phyloP scores from a whole-genome alignment of 2,888 invertebrate species.

The Chrysomela aeneicollis region DNA sequence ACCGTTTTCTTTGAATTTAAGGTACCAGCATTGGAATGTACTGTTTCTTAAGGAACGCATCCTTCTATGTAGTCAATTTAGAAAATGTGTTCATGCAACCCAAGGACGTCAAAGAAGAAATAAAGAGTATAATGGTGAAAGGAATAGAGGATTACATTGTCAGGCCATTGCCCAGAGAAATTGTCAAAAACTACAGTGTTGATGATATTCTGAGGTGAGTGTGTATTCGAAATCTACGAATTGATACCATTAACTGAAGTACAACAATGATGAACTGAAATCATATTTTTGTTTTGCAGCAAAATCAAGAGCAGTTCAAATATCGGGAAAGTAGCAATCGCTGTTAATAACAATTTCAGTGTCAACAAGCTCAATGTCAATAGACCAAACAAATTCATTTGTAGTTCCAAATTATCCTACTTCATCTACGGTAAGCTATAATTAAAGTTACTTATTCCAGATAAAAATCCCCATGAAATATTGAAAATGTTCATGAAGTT shows the following conservation, averaged over 20 bases:
- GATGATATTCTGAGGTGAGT: slow-evolving; percentile 72
- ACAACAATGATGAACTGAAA: too few relatives aligned
- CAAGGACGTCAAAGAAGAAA: slow-evolving; percentile 64
- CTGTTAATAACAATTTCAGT: slow-evolving; percentile 50
- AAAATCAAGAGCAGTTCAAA: slow-evolving; percentile 49
- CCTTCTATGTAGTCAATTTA: slow-evolving; percentile 79
- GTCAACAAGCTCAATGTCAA: slow-evolving; percentile 55
- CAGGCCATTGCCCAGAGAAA: slow-evolving; percentile 71
- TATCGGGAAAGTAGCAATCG: slow-evolving; percentile 56
- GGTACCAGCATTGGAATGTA: slow-evolving; percentile 69
- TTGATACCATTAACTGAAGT: too few relatives aligned
- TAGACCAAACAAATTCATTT: slow-evolving; percentile 55
- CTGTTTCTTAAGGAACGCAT: slow-evolving; percentile 77
- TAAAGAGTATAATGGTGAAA: slow-evolving; percentile 67
- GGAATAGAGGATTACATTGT: slow-evolving; percentile 73
- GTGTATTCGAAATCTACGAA: slow-evolving; percentile 19
- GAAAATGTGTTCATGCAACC: slow-evolving; percentile 70
- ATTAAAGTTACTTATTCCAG: too few relatives aligned
- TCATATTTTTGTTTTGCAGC: slow-evolving; percentile 39
- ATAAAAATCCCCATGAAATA: too few relatives aligned
- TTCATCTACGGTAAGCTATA: slow-evolving; percentile 56
- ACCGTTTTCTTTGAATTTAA: slow-evolving; percentile 50
- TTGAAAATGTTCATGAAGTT: too few relatives aligned
- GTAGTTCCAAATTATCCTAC: slow-evolving; percentile 54
- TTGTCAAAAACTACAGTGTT: slow-evolving; percentile 71